Percentiles rank a stretch among this genome's conserved stretches.
Conservation (phyloP, 2,113 vertebrate genomes). For the Nerophis ophidion region DNA sequence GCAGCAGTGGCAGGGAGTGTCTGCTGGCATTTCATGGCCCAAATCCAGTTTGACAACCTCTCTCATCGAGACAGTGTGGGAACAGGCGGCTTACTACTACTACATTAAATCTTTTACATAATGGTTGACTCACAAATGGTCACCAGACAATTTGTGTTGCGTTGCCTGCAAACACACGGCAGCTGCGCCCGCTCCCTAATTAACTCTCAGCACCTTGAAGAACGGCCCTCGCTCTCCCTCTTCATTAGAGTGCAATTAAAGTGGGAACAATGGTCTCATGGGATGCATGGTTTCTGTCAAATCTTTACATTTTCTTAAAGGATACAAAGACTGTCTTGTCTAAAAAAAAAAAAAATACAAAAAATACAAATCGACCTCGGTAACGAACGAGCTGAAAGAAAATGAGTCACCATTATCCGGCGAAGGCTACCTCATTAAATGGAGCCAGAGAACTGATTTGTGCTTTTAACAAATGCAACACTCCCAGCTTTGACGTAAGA, state of each 20-base stretch:
- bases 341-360: background rate
- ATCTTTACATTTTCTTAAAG: background rate
- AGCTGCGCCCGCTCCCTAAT: conserved; percentile 5
- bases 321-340: background rate
- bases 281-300: background rate
- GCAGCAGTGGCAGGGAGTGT: conserved; percentile 38
- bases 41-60: conserved; percentile 55
- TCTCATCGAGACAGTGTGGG: conserved; percentile 14
- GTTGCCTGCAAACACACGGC: background rate
- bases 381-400: background rate
- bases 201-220: background rate
- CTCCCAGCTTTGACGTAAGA: background rate
- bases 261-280: background rate
- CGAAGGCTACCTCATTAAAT: background rate
- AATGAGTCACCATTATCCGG: background rate
- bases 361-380: no score
- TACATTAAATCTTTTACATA: background rate
- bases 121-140: background rate
- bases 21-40: conserved; percentile 9
- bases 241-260: background rate
- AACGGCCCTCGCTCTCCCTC: background rate
- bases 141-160: background rate
- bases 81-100: conserved; percentile 3
- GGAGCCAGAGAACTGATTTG: background rate
- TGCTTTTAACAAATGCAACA: background rate